Evolutionary conservation across 2,888 invertebrate genomes (phyloP).

Genomic region (Andrena flavipes): DNA sequence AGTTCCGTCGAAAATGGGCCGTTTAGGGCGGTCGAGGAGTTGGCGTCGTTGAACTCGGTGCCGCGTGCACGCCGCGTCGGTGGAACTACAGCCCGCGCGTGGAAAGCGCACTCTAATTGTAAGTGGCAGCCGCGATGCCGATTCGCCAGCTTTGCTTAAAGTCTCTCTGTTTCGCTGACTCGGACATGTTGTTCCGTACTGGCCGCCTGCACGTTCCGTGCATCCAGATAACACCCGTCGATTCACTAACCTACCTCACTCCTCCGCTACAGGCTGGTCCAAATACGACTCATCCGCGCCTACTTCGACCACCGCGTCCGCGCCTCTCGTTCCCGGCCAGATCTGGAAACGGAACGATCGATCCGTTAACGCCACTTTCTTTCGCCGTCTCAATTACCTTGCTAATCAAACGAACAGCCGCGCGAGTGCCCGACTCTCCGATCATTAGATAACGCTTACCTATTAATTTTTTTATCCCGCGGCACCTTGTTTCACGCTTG

Average conservation of each 20-base stretch:
- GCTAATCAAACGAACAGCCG: background rate
- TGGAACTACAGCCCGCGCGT: conserved; percentile 35
- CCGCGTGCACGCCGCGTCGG: conserved; percentile 26
- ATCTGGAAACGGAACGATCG: background rate
- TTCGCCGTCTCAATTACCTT: background rate
- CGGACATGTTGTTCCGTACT: conserved; percentile 80
- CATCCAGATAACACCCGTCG: conserved; percentile 80
- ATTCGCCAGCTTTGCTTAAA: conserved; percentile 70
- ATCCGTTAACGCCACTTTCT: background rate
- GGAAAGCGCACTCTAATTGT: conserved; percentile 45
- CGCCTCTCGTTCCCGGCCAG: background rate
- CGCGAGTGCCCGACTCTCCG: background rate
- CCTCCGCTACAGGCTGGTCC: conserved; percentile 74
- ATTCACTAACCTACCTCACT: conserved; percentile 83
- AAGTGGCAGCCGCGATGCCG: conserved; percentile 58
- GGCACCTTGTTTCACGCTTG: conserved; percentile 21
- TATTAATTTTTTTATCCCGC: background rate
- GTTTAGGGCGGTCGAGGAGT: conserved; percentile 18
- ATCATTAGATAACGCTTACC: background rate
- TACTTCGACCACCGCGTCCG: background rate
- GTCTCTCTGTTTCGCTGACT: conserved; percentile 77
- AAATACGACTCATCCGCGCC: conserved; percentile 61
- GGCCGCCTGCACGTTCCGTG: conserved; percentile 78
- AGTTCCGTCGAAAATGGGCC: conserved; percentile 28
- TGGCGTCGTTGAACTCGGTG: conserved; percentile 18